phyloP scores from a whole-genome alignment of 2,888 invertebrate species.

The Amblyjoppa proteus region DNA sequence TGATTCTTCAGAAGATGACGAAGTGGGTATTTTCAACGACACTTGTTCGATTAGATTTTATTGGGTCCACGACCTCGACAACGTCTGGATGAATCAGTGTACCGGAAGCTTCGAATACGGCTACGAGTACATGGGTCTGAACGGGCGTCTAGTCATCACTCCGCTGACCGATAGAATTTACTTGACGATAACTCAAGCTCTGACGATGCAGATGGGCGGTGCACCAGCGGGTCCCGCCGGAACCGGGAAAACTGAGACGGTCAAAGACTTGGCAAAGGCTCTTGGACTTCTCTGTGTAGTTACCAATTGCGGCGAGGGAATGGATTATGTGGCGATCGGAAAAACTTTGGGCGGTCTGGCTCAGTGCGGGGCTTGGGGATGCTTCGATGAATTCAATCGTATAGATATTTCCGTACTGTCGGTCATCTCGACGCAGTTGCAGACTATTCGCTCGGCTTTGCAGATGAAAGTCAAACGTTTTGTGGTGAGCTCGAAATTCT shows the following conservation, averaged over 20 bases:
- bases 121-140: conserved; percentile 98
- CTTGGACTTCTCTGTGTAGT: conserved; percentile 93
- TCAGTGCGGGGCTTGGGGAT: conserved; percentile 97
- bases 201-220: conserved; percentile 96
- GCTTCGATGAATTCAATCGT: conserved; percentile 97
- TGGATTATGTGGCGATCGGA: conserved; percentile 95
- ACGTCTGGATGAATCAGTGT: conserved; percentile 93
- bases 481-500: conserved; percentile 86
- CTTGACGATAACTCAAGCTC: conserved; percentile 96
- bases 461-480: conserved; percentile 91
- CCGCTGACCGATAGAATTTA: conserved; percentile 97
- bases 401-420: conserved; percentile 97
- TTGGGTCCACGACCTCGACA: conserved; percentile 93
- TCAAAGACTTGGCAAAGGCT: conserved; percentile 96
- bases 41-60: conserved; percentile 87
- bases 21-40: too few relatives aligned
- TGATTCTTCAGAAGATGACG: background rate
- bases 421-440: conserved; percentile 96
- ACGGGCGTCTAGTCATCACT: conserved; percentile 96
- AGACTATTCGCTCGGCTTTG: conserved; percentile 94
- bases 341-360: conserved; percentile 92
- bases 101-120: conserved; percentile 96
- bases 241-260: conserved; percentile 96
- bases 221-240: conserved; percentile 95
- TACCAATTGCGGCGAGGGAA: conserved; percentile 97